Base-by-base conservation (phyloP, 2,888 invertebrate genomes). In the Euphydryas editha region DNA sequence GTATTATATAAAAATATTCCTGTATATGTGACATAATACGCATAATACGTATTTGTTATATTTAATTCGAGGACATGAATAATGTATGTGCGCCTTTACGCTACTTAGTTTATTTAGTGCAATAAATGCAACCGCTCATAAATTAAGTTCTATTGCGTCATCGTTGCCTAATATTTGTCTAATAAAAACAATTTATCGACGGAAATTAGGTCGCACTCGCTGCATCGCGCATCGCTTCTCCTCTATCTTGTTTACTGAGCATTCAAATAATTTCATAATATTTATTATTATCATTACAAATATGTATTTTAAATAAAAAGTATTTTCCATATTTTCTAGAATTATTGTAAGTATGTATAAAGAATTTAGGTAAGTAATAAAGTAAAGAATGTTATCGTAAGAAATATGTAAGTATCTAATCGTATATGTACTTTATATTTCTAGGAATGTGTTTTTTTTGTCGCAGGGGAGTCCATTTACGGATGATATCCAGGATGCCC, bases 121-220 rank as follows among this genome's bases (percentile, higher is more conserved):
- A 17, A 61, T 62, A 44, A 46, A 11, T 49, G 20, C 39, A 42
- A 60, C 39, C 36, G 20, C 39, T 42, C 51, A 21, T 51, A 51
- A 15, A 24, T 49, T 51, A 5, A 18, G 59, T 36, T 62, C 46
- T 62, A 54, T 69, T 58, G 44, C 51, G 44, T 63, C 61, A 67
- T 59, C 49, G 39, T 62, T 63, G 36, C 37, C 49, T 70, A 65
- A 59, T 61, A 59, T 69, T 66, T 46, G 39, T 60, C 24, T 56
- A 55, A 61, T 69, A 65, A 49, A 67, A 68, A 67, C 57, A 37
- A 67, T 65, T 70, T 70, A 69, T 70, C 63, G 51, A 64, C 42
- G 39, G 17, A 61, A 67, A 62, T 66, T 67, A 66, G 65, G 71
- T 71, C 69, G 62, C 57, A 59, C 67, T 69, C 44, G 61, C 36